Evolutionary conservation across 2,797 vertebrate species (phyloP), one percentile per base, ranked within the genome.

Genomic region (Chaetodon trifasciatus): DNA sequence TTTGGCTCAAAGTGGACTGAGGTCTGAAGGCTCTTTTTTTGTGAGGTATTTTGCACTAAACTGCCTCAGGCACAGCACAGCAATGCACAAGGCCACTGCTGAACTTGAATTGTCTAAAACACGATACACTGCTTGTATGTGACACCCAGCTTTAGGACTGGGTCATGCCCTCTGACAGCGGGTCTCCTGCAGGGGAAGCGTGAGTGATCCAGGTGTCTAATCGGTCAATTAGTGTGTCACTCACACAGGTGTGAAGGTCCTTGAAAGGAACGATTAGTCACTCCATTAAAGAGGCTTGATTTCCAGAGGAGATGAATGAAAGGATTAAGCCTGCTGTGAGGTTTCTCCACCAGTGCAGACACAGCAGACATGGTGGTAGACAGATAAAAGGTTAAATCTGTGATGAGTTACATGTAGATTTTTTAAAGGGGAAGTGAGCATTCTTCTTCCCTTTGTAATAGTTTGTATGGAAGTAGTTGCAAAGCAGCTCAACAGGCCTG

Each of bases 201-300:
- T 17, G 60, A 74, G 53, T 47, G 69, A 84, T 77, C 24, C 83
- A 81, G 89, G 83, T 73, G 74, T 86, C 78, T 82, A 85, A 89
- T 28, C 79, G 82, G 37, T 50, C 65, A 32, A 73, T 89, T 82
- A 83, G 62, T 24, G 62, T 60, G 78, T 87, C 78, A 83, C 32
- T 80, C 58, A 70, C 72, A 46, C 71, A 81, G 67, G 77, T 88
- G 61, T 52, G 49, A 78, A 76, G 28, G 19, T 55, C 65, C 61
- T 65, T 21, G 21, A 84, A 75, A 69, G 70, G 40, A 66, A 49
- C 44, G 65, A 60, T 83, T 74, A 79, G 67, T 57, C 39, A 42
- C 40, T 35, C 32, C 17, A 10, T 40, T 65, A 63, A 72, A 80
- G 76, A 61, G 61, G 57, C 42, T 63, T 46, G 52, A 44, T 71